phyloP scores from a whole-genome alignment of 1,140 invertebrate species.

The Pogonomyrmex californicus region DNA sequence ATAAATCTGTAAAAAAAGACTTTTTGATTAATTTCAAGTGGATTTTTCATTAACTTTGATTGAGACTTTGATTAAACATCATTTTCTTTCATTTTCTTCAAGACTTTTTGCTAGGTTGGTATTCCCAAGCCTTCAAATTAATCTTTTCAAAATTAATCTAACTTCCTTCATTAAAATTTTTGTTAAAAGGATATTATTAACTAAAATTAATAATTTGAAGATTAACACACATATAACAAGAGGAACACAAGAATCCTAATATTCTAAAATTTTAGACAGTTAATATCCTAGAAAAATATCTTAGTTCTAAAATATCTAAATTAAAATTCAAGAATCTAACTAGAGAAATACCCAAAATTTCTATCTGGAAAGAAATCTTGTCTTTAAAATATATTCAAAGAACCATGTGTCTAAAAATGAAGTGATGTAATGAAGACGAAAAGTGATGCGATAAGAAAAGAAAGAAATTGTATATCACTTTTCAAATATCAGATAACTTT shows the following conservation, averaged over 20 bases:
- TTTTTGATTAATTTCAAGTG: slow-evolving; percentile 15
- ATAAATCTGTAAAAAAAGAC: neutral
- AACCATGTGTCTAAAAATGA: slow-evolving; percentile 10
- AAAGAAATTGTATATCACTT: neutral
- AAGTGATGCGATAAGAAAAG: neutral
- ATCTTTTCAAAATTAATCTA: neutral
- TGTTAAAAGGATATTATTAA: neutral
- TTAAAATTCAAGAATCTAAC: neutral
- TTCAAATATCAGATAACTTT: neutral
- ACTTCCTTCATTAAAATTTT: slow-evolving; percentile 2
- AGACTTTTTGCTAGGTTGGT: neutral
- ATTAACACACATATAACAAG: neutral
- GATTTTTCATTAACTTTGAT: slow-evolving; percentile 4
- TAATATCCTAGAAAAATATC: neutral
- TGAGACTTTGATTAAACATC: slow-evolving; percentile 1
- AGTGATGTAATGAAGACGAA: too few species aligned
- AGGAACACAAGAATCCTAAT: neutral
- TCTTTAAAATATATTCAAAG: neutral
- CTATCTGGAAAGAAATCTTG: neutral
- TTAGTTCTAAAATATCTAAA: neutral
- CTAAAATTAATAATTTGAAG: neutral
- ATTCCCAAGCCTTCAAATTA: neutral
- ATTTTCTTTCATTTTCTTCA: slow-evolving; percentile 16
- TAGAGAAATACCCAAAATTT: neutral
- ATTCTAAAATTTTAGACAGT: neutral